Base-by-base conservation (phyloP, 53 echinoderm and acorn worm genomes). In the Luidia sarsii region DNA sequence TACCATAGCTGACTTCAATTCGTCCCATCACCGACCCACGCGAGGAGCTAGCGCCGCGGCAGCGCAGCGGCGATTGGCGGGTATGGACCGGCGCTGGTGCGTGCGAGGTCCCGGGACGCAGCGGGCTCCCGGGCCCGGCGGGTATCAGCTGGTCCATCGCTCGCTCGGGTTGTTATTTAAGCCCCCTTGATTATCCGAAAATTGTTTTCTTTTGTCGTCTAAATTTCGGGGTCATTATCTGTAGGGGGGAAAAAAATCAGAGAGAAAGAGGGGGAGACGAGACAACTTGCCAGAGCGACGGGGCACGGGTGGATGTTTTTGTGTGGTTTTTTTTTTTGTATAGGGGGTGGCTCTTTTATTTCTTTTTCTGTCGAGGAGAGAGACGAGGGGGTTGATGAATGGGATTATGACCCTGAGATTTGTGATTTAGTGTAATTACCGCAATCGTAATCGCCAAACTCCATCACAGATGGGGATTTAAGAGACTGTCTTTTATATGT, bases 141-240 rank as follows among this genome's bases (percentile, higher is more conserved):
- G 62, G 77, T 41, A 77, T 77, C 77, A 77, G 77, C 77, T 74
- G 59, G 74, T 33, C 15, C 28, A 57, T 74, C 14, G 74, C 59
- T 24, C 60, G 48, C 8, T 19, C 3, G 15, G 60, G 60, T 32
- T 60, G 31, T 27, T 48, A 59, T 59, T 60, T 77, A 77, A 59
- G 59, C 77, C 33, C 25, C 21, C 38, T 29, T 77, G 60, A 77
- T 77, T 55, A 77, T 59, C 35, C 32, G 50, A 48, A 77, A 61
- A 61, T 77, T 77, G 45, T 75, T 59, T 61, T 61, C 61, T 69
- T 66, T 77, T 62, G 48, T 62, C 19, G 48, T 48, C 19, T 22
- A 18, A 19, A 77, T 77, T 60, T 60, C 20, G 75, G 77, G 60
- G 77, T 21, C 43, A 48, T 77, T 61, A 45, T 77, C 62, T 77